Conservation (phyloP, 2,113 vertebrate species). For the Mobula hypostoma region DNA sequence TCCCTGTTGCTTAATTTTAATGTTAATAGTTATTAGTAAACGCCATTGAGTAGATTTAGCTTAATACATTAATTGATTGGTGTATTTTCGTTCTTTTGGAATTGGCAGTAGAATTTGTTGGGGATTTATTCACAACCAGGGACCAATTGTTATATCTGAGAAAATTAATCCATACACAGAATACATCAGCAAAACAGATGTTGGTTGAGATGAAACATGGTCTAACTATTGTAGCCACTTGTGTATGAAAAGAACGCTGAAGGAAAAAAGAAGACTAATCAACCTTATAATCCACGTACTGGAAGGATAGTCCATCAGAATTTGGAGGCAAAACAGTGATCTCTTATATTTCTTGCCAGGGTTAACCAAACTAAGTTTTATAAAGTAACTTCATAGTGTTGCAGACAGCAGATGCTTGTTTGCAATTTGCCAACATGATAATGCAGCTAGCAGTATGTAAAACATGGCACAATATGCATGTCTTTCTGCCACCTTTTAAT, state of each 20-base stretch:
- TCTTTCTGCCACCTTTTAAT: conserved; percentile 34
- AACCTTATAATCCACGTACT: too few species aligned
- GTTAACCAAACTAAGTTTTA: not conserved
- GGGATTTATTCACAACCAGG: not conserved
- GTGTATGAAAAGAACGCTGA: not conserved
- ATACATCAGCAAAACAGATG: not conserved
- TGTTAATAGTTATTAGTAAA: not conserved
- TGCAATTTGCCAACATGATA: not conserved
- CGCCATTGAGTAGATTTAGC: not conserved
- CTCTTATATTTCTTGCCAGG: not conserved
- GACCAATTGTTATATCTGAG: not conserved
- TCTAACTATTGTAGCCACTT: not conserved
- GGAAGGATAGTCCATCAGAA: not conserved
- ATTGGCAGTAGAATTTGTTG: not conserved
- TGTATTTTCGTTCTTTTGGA: not conserved
- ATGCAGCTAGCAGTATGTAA: conserved; percentile 9
- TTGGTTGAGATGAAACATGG: not conserved
- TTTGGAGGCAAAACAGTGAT: not conserved
- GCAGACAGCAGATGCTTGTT: conserved; percentile 9
- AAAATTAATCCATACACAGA: not conserved
- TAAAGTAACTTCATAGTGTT: not conserved
- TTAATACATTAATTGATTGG: not conserved
- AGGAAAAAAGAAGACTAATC: not conserved
- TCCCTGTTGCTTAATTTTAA: not conserved
- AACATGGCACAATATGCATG: conserved; percentile 28